phyloP scores from a whole-genome alignment of 2,888 invertebrate genomes.

The Agrilus biguttatus region DNA sequence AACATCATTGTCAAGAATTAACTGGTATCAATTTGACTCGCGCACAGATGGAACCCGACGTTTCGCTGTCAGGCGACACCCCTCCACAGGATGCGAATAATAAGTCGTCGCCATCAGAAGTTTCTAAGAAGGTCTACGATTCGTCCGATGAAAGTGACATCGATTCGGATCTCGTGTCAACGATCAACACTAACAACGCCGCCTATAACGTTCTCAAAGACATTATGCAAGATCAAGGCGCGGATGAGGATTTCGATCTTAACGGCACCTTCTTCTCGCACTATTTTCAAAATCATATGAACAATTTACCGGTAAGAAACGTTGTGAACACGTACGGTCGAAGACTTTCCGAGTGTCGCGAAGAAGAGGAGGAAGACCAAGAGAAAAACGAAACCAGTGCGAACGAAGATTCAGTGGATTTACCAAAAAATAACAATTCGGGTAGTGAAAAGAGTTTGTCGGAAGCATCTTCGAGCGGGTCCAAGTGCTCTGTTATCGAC shows the following conservation, averaged over 20 bases:
- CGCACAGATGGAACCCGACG: too few relatives aligned
- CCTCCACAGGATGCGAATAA: too few relatives aligned
- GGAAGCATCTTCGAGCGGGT: slow-evolving; percentile 27
- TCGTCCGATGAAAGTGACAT: slow-evolving; percentile 39
- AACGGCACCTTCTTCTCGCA: slow-evolving; percentile 53
- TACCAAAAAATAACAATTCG: slow-evolving; percentile 10
- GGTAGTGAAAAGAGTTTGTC: slow-evolving; percentile 31
- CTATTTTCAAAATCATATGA: slow-evolving; percentile 60
- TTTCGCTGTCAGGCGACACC: too few relatives aligned
- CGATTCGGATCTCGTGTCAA: slow-evolving; percentile 48
- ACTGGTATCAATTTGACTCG: too few relatives aligned
- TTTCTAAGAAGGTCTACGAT: too few relatives aligned
- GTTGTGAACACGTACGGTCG: slow-evolving; percentile 38
- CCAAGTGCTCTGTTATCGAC: slow-evolving; percentile 30
- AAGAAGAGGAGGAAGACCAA: slow-evolving; percentile 66
- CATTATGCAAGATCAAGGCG: slow-evolving; percentile 45
- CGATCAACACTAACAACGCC: slow-evolving; percentile 54
- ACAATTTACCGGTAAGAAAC: slow-evolving; percentile 50
- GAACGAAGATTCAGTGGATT: slow-evolving; percentile 16
- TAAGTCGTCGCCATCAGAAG: too few relatives aligned
- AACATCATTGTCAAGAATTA: too few relatives aligned
- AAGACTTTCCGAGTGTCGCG: slow-evolving; percentile 66
- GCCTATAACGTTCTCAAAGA: slow-evolving; percentile 54
- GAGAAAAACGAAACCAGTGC: slow-evolving; percentile 22
- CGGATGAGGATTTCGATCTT: slow-evolving; percentile 32